These are phyloP conservation scores for Pristionchus arcanus DNA, from an alignment of 2,888 invertebrate genomes.

Conservation along the genomic window DNA sequence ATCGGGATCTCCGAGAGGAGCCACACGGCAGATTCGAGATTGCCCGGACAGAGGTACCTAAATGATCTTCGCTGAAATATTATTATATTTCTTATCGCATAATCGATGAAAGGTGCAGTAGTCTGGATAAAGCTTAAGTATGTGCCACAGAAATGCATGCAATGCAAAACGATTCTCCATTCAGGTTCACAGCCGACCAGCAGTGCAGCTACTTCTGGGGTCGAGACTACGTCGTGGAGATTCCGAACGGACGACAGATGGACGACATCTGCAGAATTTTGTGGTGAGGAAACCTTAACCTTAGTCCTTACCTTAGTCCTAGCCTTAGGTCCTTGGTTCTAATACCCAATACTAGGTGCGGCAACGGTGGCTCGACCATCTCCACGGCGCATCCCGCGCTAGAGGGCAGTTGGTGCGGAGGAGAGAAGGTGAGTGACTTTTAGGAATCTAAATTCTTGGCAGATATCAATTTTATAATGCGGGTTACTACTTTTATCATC, in stretches of 20 bases:
- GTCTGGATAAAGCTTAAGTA: no score
- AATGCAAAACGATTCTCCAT: not conserved
- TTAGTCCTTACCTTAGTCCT: no score
- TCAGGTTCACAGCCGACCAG: slow-evolving; percentile 77
- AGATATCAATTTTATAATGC: no score
- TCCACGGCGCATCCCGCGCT: slow-evolving; percentile 79
- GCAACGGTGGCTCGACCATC: slow-evolving; percentile 79
- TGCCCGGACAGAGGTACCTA: slow-evolving; percentile 78
- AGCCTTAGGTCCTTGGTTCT: not conserved
- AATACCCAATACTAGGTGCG: slow-evolving; percentile 68
- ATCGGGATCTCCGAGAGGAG: slow-evolving; percentile 70
- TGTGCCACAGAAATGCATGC: no score
- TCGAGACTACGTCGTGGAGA: slow-evolving; percentile 77
- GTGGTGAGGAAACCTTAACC: slow-evolving; percentile 10
- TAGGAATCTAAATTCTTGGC: no score
- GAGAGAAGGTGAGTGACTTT: slow-evolving; percentile 63
- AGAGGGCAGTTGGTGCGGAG: slow-evolving; percentile 79
- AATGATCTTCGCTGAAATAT: not conserved
- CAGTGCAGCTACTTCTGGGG: slow-evolving; percentile 80
- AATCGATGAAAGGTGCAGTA: no score
- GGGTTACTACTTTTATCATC: no score
- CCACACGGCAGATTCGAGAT: slow-evolving; percentile 69
- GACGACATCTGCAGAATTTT: slow-evolving; percentile 60
- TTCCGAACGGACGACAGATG: slow-evolving; percentile 75
- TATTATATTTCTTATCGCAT: no score